Evolutionary conservation across 1,140 invertebrate genomes (phyloP), one percentile per base, ranked within the genome.

Genomic region (Vanessa atalanta): DNA sequence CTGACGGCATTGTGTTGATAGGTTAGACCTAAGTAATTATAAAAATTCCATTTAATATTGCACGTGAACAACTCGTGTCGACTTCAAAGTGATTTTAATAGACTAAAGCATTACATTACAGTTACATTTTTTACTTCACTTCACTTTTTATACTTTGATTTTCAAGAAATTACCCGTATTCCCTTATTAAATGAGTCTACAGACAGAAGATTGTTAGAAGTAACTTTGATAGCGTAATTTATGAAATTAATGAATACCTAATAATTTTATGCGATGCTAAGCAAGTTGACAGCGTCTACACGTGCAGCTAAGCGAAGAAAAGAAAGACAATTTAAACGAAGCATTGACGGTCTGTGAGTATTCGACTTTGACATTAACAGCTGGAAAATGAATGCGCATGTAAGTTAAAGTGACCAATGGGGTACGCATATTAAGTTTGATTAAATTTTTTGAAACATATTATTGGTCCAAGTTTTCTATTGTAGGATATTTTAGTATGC

Each of bases 1-100:
- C 98, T 79, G 98, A 99, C 81, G 98, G 98, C 98, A 99, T 99
- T 83, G 79, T 93, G 73, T 60, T 77, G 70, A 70, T 70, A 57
- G 53, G 53, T 79, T 70, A 73, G 75, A 77, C 78, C 68, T 72
- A 74, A 73, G 61, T 70, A 79, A 68, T 53, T 77, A 79, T 67
- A 76, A 76, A 66, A 74, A 55, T 68, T 57, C 47, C 47, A 77
- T 77, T 15, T 70, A 77, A 77, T 60, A 23, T 67, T 51, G 20
- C 76, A 81, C 76, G 74, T 79, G 75, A 80, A 77, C 48, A 47
- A 60, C 57, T 72, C 77, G 68, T 80, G 76, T 55, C 70, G 70
- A 66, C 73, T 75, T 66, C 50, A 72, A 26, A 70, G 63, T 47
- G 47, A 78, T 43, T 71, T 73, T 72, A 63, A 51, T 37, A 65